Base-by-base conservation (phyloP, 2,113 vertebrate genomes). In the Myrmecophaga tridactyla region DNA sequence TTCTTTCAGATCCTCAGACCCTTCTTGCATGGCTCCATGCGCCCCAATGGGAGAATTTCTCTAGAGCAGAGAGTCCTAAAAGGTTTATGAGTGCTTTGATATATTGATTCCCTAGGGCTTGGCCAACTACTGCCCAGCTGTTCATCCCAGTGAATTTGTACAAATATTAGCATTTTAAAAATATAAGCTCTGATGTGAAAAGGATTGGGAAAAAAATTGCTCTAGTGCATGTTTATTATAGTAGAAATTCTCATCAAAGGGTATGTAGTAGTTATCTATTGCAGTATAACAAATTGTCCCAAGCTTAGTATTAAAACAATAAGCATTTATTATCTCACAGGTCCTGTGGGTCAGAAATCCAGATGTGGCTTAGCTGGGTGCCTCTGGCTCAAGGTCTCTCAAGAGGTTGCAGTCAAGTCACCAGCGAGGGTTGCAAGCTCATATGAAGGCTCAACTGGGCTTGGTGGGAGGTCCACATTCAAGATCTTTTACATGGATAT, bases 241-340 rank as follows among this genome's bases (percentile, higher is more conserved):
- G 36, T 82, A 3, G 60, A 87, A 86, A 84, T 95, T 95, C 89
- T 77, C 67, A 56, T 86, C 7, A 95, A 73, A 90, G 65, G 13
- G 46, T 78, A 67, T 70, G 36, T 67, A 77, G 56, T 77, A 39
- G 36, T 65, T 92, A 94, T 82, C 80, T 82, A 89, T 20, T 93
- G 39, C 31, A 89, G 53, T n/a, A 41, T 72, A 86, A 86, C 53
- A 73, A 92, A 86, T 85, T 86, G 43, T 77, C 80, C 81, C 62
- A 77, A 89, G 86, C 7, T 43, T 46, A 92, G 60, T 20, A 69
- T 94, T 90, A 92, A 87, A 89, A 70, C 3, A 60, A 56, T 31
- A 41, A 62, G 14, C 48, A 51, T 51, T 51, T 51, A 51, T 51
- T 51, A 51, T 51, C 48, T 51, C 48, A 51, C 48, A 51, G 48